Evolutionary conservation across 2,888 invertebrate species (phyloP).

Genomic region (Aproaerema taeniolella): DNA sequence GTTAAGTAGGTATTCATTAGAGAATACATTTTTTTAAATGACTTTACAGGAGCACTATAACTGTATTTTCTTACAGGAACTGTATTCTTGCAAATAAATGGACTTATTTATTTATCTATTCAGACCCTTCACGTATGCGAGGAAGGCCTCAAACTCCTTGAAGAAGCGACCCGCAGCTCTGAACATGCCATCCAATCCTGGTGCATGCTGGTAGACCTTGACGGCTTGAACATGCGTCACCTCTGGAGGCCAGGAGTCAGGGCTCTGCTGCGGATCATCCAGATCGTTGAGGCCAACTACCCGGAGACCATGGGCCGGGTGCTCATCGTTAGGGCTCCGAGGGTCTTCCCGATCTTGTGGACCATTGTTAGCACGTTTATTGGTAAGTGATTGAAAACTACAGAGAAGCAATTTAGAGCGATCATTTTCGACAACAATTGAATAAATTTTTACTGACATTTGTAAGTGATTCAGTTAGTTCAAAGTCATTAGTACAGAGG

Average conservation of each 20-base stretch:
- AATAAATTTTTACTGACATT: too few relatives aligned
- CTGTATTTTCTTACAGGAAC: too few relatives aligned
- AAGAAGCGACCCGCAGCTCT: slow-evolving; percentile 89
- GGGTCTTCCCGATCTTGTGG: slow-evolving; percentile 97
- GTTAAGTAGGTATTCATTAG: too few relatives aligned
- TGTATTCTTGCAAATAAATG: too few relatives aligned
- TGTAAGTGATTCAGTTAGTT: too few relatives aligned
- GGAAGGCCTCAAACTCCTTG: slow-evolving; percentile 91
- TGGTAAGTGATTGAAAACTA: slow-evolving; percentile 68
- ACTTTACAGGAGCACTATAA: too few relatives aligned
- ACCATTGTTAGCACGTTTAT: slow-evolving; percentile 96
- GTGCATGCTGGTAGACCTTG: slow-evolving; percentile 94
- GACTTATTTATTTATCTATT: neutral
- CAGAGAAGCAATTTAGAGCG: too few relatives aligned
- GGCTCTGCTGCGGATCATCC: slow-evolving; percentile 79
- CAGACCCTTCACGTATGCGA: slow-evolving; percentile 93
- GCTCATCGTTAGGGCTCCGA: slow-evolving; percentile 92
- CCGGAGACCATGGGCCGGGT: slow-evolving; percentile 96
- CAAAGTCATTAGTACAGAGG: too few relatives aligned
- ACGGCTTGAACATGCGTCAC: slow-evolving; percentile 96
- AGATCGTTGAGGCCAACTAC: slow-evolving; percentile 94
- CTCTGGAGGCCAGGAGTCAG: slow-evolving; percentile 95
- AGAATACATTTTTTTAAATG: too few relatives aligned
- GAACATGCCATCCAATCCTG: slow-evolving; percentile 92
- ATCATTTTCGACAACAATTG: too few relatives aligned